Evolutionary conservation across 2,797 vertebrate species (phyloP).

Genomic region (Molossus alvarezi): DNA sequence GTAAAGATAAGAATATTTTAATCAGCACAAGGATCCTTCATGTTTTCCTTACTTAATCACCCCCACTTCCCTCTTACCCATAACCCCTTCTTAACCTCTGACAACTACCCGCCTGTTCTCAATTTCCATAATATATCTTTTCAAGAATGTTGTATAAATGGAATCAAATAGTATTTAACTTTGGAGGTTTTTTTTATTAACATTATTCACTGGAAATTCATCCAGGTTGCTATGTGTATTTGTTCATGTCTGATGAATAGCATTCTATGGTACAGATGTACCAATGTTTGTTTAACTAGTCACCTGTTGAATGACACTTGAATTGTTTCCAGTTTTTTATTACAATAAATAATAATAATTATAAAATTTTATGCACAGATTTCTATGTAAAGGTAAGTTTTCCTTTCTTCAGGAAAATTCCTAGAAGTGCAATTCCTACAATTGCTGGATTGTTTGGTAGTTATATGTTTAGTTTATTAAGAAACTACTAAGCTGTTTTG

Average conservation of each 20-base stretch:
- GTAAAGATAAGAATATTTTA: background rate
- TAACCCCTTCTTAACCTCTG: background rate
- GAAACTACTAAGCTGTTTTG: too few species aligned
- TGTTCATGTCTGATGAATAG: background rate
- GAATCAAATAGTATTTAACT: background rate
- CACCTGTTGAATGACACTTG: too few species aligned
- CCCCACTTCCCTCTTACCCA: rapidly evolving
- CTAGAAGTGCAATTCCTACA: background rate
- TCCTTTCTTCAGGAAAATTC: background rate
- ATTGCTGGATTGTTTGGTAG: background rate
- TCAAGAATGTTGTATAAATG: background rate
- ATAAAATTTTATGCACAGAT: background rate
- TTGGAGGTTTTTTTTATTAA: background rate
- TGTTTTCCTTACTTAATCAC: too few species aligned
- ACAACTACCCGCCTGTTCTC: background rate
- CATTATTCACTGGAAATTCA: background rate
- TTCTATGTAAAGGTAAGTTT: background rate
- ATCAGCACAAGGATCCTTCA: background rate
- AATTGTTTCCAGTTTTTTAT: background rate
- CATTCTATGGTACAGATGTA: background rate
- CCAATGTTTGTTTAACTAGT: too few species aligned
- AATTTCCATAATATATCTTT: background rate
- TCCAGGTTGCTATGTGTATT: background rate
- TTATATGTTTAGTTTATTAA: background rate
- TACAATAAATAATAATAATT: background rate